These are phyloP conservation scores for Osedax frankpressi DNA, from an alignment of 2,888 invertebrate species.

Conservation along the genomic window DNA sequence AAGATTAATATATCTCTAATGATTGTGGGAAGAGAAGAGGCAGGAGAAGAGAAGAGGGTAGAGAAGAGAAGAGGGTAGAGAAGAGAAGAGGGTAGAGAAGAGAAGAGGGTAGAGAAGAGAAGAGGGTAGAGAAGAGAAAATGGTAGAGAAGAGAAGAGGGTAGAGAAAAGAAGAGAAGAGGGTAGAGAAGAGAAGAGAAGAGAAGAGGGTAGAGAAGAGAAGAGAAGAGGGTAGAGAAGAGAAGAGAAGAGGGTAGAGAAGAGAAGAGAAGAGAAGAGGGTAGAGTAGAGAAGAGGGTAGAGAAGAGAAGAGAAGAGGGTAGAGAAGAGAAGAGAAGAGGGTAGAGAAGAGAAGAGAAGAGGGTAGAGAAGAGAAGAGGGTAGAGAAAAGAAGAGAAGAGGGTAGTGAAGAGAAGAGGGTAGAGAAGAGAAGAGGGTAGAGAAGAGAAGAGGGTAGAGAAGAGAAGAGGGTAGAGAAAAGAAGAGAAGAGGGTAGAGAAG, in stretches of 20 bases:
- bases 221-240: neutral
- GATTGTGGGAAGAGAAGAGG: too few species aligned
- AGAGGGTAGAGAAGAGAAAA: neutral
- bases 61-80: neutral
- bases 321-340: neutral
- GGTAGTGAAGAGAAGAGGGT: neutral
- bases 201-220: neutral
- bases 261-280: neutral
- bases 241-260: neutral
- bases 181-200: neutral
- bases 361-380: neutral
- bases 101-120: neutral
- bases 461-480: neutral
- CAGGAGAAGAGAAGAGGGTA: neutral
- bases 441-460: too few species aligned
- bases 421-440: neutral
- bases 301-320: neutral
- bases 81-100: neutral
- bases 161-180: neutral
- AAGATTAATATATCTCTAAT: too few species aligned
- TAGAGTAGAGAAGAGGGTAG: neutral
- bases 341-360: neutral
- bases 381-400: neutral
- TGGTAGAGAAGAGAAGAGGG: neutral
- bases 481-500: neutral